phyloP scores from a whole-genome alignment of 2,888 invertebrate genomes.

The Cantharis nigra region DNA sequence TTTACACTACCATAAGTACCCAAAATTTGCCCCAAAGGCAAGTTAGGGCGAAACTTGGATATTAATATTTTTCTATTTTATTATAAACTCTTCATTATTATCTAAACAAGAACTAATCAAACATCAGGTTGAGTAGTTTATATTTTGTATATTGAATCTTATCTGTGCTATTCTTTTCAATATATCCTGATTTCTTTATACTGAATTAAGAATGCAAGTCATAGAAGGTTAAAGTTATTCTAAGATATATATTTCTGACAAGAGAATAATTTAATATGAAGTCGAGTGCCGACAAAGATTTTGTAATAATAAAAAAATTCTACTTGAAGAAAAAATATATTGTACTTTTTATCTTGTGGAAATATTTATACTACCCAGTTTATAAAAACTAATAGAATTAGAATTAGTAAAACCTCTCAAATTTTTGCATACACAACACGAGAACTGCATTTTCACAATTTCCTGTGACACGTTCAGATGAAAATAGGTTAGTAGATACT shows the following conservation, averaged over 20 bases:
- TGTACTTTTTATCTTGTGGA: background rate
- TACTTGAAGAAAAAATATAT: conserved; percentile 11
- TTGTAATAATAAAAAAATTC: conserved; percentile 9
- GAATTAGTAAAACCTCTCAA: background rate
- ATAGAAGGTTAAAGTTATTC: conserved; percentile 19
- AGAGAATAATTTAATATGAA: conserved; percentile 31
- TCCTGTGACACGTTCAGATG: too few relatives aligned
- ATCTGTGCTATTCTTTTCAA: conserved; percentile 10
- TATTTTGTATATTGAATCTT: conserved; percentile 33
- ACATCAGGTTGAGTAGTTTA: conserved; percentile 29
- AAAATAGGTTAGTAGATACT: too few relatives aligned
- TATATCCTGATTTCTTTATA: conserved; percentile 16
- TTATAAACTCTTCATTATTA: background rate
- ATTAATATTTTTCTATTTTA: background rate
- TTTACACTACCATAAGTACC: background rate
- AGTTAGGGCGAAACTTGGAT: background rate
- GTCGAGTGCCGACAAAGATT: conserved; percentile 19
- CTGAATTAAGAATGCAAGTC: conserved; percentile 34
- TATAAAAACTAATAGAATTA: conserved; percentile 1
- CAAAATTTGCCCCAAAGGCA: background rate
- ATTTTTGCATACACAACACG: too few relatives aligned
- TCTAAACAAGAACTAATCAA: background rate
- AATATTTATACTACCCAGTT: conserved; percentile 2
- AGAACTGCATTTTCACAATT: too few relatives aligned
- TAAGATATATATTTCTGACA: conserved; percentile 36